Evolutionary conservation across 2,113 vertebrate species (phyloP), one percentile per base, ranked within the genome.

Genomic region (Grammomys surdaster): DNA sequence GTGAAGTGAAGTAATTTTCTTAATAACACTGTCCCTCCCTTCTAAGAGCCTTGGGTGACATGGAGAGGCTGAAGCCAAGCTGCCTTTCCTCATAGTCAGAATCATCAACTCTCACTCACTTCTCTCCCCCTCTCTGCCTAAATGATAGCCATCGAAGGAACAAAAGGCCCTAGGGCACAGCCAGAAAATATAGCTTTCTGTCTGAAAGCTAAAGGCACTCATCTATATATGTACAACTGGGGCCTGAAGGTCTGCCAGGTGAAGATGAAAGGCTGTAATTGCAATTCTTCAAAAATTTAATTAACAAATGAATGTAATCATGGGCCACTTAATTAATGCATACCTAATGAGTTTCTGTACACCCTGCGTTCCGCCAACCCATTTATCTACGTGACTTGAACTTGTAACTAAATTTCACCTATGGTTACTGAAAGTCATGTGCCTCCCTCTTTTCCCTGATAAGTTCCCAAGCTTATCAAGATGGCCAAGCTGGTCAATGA

Each of bases 351-450:
- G 46, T 81, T 72, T 60, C 69, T 48, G 51, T 0, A n/a, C 82
- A 90, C 76, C 46, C 46, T 88, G 56, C 77, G 26, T 87, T 96
- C 54, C 4, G 82, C 36, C 11, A 78, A 87, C 51, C 85, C 28
- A 70, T 82, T 91, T 89, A 65, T 43, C 84, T 92, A 20, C 73
- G 26, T 31, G 60, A 77, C 58, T 81, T 76, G 51, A 84, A 67
- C 81, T 40, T 93, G 60, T 96, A 94, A 90, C n/a, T 90, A 95
- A 77, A 65, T 89, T 75, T 95, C 70, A 60, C 60, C 88, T 56
- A 56, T 17, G 69, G 85, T 86, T 5, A 94, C 65, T 86, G 73
- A 89, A 91, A 60, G 48, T 67, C 51, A 77, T 40, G 9, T 90
- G 69, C 33, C 43, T 43, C 58, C 24, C 6, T 95, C 22, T 65